A percentile compares a stretch with the other conserved stretches of the same genome.
Conservation (phyloP, 2,113 vertebrate species). For the Sterrhoptilus dennistouni region DNA sequence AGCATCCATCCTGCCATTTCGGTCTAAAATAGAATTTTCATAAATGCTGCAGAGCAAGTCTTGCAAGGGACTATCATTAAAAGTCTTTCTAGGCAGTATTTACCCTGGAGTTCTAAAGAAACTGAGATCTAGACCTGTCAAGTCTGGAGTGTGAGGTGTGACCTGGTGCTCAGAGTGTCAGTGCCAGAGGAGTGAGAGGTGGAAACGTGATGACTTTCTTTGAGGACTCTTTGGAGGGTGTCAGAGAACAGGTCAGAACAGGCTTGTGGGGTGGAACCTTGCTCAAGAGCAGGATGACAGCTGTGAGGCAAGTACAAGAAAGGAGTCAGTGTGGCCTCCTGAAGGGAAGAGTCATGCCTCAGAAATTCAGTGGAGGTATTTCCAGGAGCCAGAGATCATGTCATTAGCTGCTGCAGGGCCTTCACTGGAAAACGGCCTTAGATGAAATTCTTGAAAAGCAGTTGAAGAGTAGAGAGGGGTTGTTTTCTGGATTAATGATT, state of each 20-base stretch:
- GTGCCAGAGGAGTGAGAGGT: background rate
- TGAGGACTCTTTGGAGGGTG: background rate
- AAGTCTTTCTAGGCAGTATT: background rate
- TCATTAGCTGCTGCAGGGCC: background rate
- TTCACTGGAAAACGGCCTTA: background rate
- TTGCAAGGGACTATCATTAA: accelerated
- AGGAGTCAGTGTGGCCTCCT: background rate
- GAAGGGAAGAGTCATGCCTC: background rate
- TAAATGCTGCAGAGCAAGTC: background rate
- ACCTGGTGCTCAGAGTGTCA: background rate
- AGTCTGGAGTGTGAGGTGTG: background rate
- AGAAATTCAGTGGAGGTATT: background rate
- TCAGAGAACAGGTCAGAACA: background rate
- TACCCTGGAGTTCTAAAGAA: background rate
- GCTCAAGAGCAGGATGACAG: background rate
- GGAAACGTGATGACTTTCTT: background rate
- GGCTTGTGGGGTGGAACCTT: background rate
- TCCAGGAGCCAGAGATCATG: background rate
- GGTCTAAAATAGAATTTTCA: background rate
- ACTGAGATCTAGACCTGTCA: background rate
- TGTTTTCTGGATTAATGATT: background rate
- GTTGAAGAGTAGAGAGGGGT: background rate
- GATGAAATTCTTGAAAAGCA: background rate
- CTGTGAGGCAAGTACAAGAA: background rate
- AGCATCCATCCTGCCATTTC: background rate